A percentile compares a stretch with the other conserved stretches of the same genome.
Evolutionary conservation across 2,888 invertebrate species (phyloP).

Genomic region (Camponotus fellah): DNA sequence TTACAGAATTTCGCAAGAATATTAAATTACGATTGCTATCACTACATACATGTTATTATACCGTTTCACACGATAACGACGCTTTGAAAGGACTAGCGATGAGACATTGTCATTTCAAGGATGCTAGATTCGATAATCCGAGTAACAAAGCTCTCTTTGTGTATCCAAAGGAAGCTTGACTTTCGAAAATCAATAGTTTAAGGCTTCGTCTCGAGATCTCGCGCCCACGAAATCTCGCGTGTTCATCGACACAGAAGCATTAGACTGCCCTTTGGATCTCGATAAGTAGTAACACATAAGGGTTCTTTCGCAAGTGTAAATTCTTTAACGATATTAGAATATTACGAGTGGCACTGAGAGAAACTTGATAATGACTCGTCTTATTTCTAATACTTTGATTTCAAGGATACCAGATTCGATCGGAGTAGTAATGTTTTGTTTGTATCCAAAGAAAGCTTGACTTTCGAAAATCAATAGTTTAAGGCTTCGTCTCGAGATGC

Average conservation of each 20-base stretch:
- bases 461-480: slow-evolving; percentile 41
- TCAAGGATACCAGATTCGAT: slow-evolving; percentile 24
- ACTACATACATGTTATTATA: background rate
- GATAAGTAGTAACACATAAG: slow-evolving; percentile 18
- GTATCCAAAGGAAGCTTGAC: background rate
- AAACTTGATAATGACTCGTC: background rate
- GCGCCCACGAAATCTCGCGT: slow-evolving; percentile 21
- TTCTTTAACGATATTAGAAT: background rate
- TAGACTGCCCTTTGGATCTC: slow-evolving; percentile 27
- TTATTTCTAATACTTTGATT: slow-evolving; percentile 8
- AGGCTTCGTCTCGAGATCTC: slow-evolving; percentile 10
- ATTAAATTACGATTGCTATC: background rate
- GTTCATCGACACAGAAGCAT: slow-evolving; percentile 35
- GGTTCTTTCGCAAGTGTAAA: slow-evolving; percentile 31
- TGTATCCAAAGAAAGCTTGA: background rate
- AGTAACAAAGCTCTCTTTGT: slow-evolving; percentile 25
- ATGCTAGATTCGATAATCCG: slow-evolving; percentile 32
- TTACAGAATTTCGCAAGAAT: background rate
- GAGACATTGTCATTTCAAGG: slow-evolving; percentile 20
- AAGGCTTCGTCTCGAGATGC: slow-evolving; percentile 21
- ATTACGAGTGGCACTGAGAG: background rate
- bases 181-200: slow-evolving; percentile 39
- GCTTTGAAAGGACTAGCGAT: background rate
- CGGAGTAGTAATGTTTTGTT: slow-evolving; percentile 14
- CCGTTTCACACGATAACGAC: background rate